A percentile compares a stretch with the other conserved stretches of the same genome.
Evolutionary conservation across 2,113 vertebrate genomes (phyloP).

Genomic region (Aptenodytes forsteri): DNA sequence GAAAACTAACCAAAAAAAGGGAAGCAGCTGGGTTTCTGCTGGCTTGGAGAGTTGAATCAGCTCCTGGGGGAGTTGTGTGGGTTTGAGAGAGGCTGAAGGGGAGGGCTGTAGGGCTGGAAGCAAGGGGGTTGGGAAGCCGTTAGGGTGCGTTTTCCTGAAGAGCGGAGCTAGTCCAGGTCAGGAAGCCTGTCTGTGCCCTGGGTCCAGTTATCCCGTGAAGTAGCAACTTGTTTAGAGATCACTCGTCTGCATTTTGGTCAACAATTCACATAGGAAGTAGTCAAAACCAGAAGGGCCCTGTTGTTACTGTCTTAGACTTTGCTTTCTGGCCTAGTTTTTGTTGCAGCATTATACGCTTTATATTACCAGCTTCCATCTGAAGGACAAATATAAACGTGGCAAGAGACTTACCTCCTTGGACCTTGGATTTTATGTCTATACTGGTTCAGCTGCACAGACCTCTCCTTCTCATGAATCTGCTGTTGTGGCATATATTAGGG

Average conservation of each 20-base stretch:
- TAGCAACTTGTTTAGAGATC: neutral
- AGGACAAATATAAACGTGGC: neutral
- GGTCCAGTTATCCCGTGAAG: neutral
- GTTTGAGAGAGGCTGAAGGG: neutral
- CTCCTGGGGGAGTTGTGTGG: fast-evolving
- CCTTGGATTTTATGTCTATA: neutral
- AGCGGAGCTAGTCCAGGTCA: neutral
- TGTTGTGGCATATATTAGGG: neutral
- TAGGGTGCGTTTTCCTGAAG: neutral
- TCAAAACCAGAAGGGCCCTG: neutral
- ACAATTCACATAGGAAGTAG: neutral
- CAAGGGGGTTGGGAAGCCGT: fast-evolving
- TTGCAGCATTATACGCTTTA: neutral
- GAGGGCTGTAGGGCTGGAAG: neutral
- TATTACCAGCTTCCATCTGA: neutral
- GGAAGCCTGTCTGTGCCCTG: neutral
- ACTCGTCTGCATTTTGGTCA: neutral
- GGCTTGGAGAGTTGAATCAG: neutral
- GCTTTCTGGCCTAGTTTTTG: neutral
- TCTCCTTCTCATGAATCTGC: neutral
- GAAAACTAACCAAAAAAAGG: neutral
- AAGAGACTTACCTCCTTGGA: neutral
- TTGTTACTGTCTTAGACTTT: neutral
- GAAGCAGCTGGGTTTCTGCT: neutral
- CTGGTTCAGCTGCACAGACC: neutral